Conservation (phyloP, 64 coral and sea anemone species). For the Actinia tenebrosa region DNA sequence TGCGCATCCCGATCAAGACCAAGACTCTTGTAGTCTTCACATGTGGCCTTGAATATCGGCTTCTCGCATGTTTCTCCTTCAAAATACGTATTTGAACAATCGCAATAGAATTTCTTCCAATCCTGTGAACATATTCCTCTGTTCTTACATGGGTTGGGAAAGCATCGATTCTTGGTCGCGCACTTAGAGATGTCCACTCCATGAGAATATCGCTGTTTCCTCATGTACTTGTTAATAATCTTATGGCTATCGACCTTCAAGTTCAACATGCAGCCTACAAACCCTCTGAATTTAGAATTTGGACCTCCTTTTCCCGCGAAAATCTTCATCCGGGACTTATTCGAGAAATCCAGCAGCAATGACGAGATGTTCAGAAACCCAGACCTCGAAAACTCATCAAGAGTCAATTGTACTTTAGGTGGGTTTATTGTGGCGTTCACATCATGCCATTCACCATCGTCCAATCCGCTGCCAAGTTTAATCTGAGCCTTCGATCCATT, state of each 20-base stretch:
- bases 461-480: slow-evolving; percentile 34
- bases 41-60: slow-evolving; percentile 52
- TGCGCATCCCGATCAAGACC: slow-evolving; percentile 46
- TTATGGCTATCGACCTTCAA: slow-evolving; percentile 57
- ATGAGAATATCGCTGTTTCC: neutral
- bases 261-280: slow-evolving; percentile 78
- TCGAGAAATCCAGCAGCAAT: slow-evolving; percentile 33
- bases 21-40: slow-evolving; percentile 54
- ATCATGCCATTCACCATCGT: slow-evolving; percentile 79
- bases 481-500: slow-evolving; percentile 44
- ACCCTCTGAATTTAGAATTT: slow-evolving; percentile 32
- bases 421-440: slow-evolving; percentile 31
- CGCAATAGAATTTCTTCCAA: slow-evolving; percentile 42
- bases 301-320: slow-evolving; percentile 45
- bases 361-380: slow-evolving; percentile 4
- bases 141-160: slow-evolving; percentile 64
- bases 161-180: slow-evolving; percentile 36
- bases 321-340: slow-evolving; percentile 53
- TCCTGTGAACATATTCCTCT: slow-evolving; percentile 60
- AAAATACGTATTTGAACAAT: slow-evolving; percentile 56
- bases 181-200: slow-evolving; percentile 24
- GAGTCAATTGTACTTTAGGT: slow-evolving; percentile 8
- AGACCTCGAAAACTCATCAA: slow-evolving; percentile 15
- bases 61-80: slow-evolving; percentile 57
- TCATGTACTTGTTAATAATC: slow-evolving; percentile 21